Percentiles rank a stretch among this genome's conserved stretches.
Evolutionary conservation across 2,113 vertebrate genomes (phyloP).

Genomic region (Dasyornis broadbenti): DNA sequence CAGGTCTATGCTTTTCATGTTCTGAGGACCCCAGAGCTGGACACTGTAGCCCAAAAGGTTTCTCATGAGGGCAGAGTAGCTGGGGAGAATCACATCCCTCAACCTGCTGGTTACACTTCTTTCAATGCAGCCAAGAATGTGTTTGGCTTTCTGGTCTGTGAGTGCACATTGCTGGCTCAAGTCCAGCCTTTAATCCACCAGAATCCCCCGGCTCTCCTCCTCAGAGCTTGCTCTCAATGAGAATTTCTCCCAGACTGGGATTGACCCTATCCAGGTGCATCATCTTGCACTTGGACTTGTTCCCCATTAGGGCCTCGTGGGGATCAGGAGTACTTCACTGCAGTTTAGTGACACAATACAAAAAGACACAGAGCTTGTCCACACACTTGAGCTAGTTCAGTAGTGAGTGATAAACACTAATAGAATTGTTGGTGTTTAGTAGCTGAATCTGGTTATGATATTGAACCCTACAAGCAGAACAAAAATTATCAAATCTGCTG

Average conservation of each 20-base stretch:
- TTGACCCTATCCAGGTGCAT: neutral
- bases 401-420: neutral
- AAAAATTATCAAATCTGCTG: neutral
- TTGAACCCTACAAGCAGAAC: neutral
- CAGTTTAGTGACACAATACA: neutral
- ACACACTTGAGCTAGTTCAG: neutral
- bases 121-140: neutral
- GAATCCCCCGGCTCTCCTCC: neutral
- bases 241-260: neutral
- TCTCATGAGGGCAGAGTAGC: neutral
- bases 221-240: neutral
- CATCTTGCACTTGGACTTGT: neutral
- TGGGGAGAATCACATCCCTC: neutral
- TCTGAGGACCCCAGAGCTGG: neutral
- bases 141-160: neutral
- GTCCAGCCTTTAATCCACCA: neutral
- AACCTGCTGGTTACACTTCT: accelerated
- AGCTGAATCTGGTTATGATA: neutral
- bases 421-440: neutral
- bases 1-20: neutral
- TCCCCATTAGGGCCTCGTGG: no score
- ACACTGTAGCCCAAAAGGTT: neutral
- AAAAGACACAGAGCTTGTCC: neutral
- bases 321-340: neutral
- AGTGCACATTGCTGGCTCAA: neutral